These are phyloP conservation scores for Acleris sparsana DNA, from an alignment of 2,888 invertebrate genomes.

Conservation along the genomic window DNA sequence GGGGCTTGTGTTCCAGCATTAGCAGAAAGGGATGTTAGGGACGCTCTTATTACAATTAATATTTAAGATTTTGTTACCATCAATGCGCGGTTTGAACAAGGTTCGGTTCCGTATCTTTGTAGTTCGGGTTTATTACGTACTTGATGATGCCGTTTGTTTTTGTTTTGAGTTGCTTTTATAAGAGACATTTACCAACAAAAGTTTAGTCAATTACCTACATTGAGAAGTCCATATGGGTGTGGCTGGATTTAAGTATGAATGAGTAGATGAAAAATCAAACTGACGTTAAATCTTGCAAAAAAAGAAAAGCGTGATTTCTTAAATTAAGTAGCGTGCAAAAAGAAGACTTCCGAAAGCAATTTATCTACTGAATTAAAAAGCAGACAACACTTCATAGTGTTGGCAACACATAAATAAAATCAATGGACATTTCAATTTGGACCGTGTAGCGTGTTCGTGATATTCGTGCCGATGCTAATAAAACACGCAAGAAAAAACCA, in stretches of 20 bases:
- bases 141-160: conserved; percentile 8
- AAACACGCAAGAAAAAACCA: conserved; percentile 66
- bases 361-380: not conserved
- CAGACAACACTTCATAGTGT: conserved; percentile 50
- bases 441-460: conserved; percentile 78
- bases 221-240: no score
- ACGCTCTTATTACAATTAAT: conserved; percentile 74
- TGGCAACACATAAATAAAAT: conserved; percentile 72
- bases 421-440: conserved; percentile 81
- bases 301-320: not conserved
- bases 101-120: conserved; percentile 8
- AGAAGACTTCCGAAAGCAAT: not conserved
- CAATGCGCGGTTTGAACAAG: conserved; percentile 37
- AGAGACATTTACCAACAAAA: not conserved
- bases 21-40: conserved; percentile 73
- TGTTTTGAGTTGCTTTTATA: not conserved
- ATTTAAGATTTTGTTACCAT: conserved; percentile 70
- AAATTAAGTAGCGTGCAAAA: conserved; percentile 56
- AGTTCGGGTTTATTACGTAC: not conserved
- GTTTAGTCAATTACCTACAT: not conserved
- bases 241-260: no score
- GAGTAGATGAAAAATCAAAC: no score
- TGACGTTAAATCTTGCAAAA: no score
- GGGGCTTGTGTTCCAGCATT: conserved; percentile 79
- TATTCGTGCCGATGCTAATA: conserved; percentile 79